phyloP scores from a whole-genome alignment of 2,113 vertebrate genomes.

The Nanorana parkeri region DNA sequence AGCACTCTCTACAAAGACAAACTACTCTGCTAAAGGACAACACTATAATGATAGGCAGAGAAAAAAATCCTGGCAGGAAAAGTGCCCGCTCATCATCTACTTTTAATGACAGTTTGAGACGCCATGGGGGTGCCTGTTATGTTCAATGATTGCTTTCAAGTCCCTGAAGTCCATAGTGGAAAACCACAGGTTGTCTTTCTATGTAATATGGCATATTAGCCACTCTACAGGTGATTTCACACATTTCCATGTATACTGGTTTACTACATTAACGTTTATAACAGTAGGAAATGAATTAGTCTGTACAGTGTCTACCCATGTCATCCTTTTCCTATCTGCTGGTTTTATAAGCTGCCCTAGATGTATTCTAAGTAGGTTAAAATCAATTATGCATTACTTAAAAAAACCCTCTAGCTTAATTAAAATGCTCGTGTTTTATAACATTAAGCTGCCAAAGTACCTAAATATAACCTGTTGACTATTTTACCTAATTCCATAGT shows the following conservation, averaged over 20 bases:
- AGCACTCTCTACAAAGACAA: constrained; percentile 1
- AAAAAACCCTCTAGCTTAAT: too few species aligned
- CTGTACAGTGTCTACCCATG: background rate
- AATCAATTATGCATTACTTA: too few species aligned
- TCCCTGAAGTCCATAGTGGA: background rate
- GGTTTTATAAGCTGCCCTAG: too few species aligned
- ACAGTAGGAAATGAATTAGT: background rate
- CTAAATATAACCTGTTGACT: too few species aligned
- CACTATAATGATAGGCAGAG: background rate
- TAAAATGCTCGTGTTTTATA: too few species aligned
- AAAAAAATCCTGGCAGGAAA: background rate
- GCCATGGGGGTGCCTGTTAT: background rate
- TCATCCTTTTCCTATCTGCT: background rate
- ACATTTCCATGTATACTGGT: background rate
- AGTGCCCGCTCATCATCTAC: background rate
- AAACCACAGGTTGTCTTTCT: background rate
- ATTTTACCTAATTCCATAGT: too few species aligned
- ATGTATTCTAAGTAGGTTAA: too few species aligned
- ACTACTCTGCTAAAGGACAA: background rate
- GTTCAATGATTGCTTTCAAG: constrained; percentile 1
- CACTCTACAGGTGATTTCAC: background rate
- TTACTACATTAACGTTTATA: background rate
- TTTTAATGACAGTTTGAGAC: constrained; percentile 1
- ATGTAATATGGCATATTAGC: background rate
- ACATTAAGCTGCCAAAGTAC: too few species aligned